A percentile compares a stretch with the other conserved stretches of the same genome.
Conservation (phyloP, 1,140 invertebrate genomes). For the Heliconius congener region DNA sequence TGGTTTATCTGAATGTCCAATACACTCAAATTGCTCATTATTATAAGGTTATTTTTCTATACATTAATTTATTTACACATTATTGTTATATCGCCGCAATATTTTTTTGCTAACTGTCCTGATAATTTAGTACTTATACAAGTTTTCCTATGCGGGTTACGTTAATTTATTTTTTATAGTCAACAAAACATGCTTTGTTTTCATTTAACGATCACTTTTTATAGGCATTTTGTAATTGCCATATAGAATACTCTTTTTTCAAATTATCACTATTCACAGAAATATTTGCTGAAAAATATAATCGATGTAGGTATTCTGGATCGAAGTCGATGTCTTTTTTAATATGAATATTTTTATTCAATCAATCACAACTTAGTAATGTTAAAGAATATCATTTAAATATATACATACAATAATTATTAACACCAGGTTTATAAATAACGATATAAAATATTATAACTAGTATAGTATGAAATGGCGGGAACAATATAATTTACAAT, state of each 20-base stretch:
- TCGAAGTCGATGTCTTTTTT: too few species aligned
- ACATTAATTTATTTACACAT: neutral
- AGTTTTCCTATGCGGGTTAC: slow-evolving; percentile 14
- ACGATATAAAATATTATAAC: neutral
- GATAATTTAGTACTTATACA: neutral
- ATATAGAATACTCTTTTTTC: neutral
- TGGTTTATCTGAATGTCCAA: neutral
- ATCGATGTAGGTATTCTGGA: neutral
- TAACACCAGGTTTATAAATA: neutral
- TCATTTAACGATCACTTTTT: slow-evolving; percentile 5
- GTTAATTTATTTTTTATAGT: slow-evolving; percentile 9
- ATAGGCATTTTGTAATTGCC: neutral
- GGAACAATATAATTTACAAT: slow-evolving; percentile 48
- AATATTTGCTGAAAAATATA: neutral
- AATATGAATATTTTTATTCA: too few species aligned
- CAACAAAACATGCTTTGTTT: neutral
- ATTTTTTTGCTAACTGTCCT: neutral
- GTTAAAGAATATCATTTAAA: too few species aligned
- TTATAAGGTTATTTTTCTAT: neutral
- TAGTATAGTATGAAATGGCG: slow-evolving; percentile 43
- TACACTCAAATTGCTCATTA: neutral
- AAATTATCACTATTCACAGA: neutral
- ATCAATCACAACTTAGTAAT: too few species aligned
- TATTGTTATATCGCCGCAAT: neutral
- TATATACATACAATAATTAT: too few species aligned